Evolutionary conservation across 1,140 invertebrate genomes (phyloP).

Genomic region (Pomacea maculata): DNA sequence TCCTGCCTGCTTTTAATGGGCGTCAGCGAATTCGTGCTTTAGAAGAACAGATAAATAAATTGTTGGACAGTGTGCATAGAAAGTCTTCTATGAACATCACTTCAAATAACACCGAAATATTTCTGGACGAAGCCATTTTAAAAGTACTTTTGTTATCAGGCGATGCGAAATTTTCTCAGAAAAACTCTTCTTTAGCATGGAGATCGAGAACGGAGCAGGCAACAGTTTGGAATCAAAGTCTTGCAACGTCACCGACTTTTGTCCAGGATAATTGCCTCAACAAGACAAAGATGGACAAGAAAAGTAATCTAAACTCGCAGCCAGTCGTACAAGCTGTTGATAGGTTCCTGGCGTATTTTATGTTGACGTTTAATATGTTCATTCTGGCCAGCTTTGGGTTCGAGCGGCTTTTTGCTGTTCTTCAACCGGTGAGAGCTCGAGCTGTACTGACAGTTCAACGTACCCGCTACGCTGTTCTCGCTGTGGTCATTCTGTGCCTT

Average conservation of each 20-base stretch:
- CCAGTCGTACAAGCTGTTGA: constrained; percentile 9
- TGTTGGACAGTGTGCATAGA: not conserved
- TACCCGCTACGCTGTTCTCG: constrained; percentile 1
- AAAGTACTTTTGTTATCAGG: not conserved
- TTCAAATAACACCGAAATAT: not conserved
- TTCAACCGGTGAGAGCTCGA: constrained; percentile 5
- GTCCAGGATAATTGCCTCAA: not conserved
- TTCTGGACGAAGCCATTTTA: not conserved
- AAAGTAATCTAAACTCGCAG: not conserved
- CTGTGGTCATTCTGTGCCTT: not conserved
- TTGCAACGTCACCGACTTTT: not conserved
- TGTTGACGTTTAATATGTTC: constrained; percentile 12
- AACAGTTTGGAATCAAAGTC: not conserved
- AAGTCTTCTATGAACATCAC: not conserved
- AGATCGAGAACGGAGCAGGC: not conserved
- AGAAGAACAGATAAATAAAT: not conserved
- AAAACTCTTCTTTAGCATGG: not conserved
- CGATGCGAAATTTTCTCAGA: not conserved
- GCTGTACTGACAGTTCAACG: constrained; percentile 2
- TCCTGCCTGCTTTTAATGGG: constrained; percentile 10
- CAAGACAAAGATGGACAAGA: not conserved
- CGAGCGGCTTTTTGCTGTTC: constrained; percentile 15
- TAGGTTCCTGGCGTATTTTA: constrained; percentile 19
- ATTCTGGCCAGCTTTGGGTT: not conserved
- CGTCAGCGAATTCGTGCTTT: not conserved